These are phyloP conservation scores for Dasyurus viverrinus DNA, from an alignment of 2,113 vertebrate species.

Conservation along the genomic window DNA sequence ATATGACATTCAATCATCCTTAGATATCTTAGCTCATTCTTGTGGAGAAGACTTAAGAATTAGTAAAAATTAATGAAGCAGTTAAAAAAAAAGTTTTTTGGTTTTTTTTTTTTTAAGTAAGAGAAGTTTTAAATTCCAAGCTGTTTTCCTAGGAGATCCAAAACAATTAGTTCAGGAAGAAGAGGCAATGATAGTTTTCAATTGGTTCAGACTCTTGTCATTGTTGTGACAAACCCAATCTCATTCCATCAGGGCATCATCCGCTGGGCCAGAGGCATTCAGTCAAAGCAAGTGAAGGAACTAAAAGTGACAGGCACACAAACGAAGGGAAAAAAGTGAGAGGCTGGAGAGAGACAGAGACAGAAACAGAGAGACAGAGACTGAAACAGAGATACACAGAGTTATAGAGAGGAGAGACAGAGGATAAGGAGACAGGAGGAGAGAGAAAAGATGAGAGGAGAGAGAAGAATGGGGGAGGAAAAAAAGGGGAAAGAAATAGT, in stretches of 20 bases:
- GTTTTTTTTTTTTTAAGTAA: not conserved
- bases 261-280: constrained; percentile 60
- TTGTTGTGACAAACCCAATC: constrained; percentile 49
- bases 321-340: not conserved
- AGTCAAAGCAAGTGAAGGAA: constrained; percentile 46
- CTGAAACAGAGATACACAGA: not conserved
- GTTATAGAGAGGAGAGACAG: constrained; percentile 30
- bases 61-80: constrained; percentile 7
- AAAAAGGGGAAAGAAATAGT: constrained; percentile 6
- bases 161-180: not conserved
- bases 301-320: not conserved
- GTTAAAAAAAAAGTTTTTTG: not conserved
- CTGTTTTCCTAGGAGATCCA: constrained; percentile 56
- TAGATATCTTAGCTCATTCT: constrained; percentile 33
- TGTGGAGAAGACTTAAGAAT: constrained; percentile 27
- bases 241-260: constrained; percentile 58
- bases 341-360: not conserved
- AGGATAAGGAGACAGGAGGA: not conserved
- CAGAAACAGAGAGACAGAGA: not conserved
- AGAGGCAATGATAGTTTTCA: constrained; percentile 56
- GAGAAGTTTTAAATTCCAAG: constrained; percentile 72
- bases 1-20: constrained; percentile 25
- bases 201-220: constrained; percentile 50
- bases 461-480: not conserved
- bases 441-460: constrained; percentile 17